A percentile compares a stretch with the other conserved stretches of the same genome.
Evolutionary conservation across 1,140 invertebrate genomes (phyloP).

Genomic region (Drosophila nigromelanica): DNA sequence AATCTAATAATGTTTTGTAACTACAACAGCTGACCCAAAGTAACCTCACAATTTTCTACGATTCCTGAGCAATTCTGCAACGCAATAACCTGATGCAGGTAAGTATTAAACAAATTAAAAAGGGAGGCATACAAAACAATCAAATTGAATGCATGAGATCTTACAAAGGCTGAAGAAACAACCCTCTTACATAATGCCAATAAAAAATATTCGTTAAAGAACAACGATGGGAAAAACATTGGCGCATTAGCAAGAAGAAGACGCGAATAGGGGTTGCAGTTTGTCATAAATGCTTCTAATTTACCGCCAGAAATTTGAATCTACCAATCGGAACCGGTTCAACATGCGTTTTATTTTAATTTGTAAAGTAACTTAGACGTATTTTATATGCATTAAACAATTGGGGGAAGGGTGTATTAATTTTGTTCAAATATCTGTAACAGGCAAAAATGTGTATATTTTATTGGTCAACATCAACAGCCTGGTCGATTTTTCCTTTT

Average conservation of each 20-base stretch:
- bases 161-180: slow-evolving; percentile 2
- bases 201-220: not conserved
- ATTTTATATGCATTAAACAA: not conserved
- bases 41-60: slow-evolving; percentile 14
- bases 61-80: not conserved
- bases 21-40: slow-evolving; percentile 6
- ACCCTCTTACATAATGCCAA: slow-evolving; percentile 15
- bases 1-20: slow-evolving; percentile 1
- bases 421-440: too few relatives aligned
- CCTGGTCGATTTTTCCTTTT: too few relatives aligned
- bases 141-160: not conserved
- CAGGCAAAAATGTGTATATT: too few relatives aligned
- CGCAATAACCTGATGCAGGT: slow-evolving; percentile 38
- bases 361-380: not conserved
- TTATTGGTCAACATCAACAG: too few relatives aligned
- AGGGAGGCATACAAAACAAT: slow-evolving; percentile 1
- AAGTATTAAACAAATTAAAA: slow-evolving; percentile 9
- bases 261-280: slow-evolving; percentile 3
- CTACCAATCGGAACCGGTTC: slow-evolving; percentile 56
- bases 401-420: too few relatives aligned
- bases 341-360: slow-evolving; percentile 38
- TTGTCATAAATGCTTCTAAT: slow-evolving; percentile 39
- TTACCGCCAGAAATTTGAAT: not conserved
- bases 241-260: not conserved
- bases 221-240: slow-evolving; percentile 4